Evolutionary conservation across 2,888 invertebrate species (phyloP), one percentile per base, ranked within the genome.

Genomic region (Cacoxenus indagator): DNA sequence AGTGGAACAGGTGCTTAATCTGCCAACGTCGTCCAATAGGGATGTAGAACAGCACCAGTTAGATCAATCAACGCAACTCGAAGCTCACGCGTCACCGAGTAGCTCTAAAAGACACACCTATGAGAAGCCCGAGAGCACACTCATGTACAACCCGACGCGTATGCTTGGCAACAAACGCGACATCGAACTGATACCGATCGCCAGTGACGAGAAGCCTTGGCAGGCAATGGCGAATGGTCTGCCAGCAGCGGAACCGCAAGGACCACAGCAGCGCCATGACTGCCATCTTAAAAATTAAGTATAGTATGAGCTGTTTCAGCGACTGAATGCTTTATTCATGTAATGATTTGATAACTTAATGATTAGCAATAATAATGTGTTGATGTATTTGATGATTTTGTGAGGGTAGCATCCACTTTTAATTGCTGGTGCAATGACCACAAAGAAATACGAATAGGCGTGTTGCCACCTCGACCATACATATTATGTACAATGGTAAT

Each of bases 71-170:
- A n/a, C 4, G 24, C 51, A 51, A 51, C 51, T 37, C 8, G 37
- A 5, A 14, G 37, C 8, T 37, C 37, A 11, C 14, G 3, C 11
- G 2, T n/a, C 11, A 43, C 45, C 45, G 3, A 43, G 4, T 43
- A 22, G 4, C 19, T 22, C 11, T 5, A 22, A 22, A 0, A 51
- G 9, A 17, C 17, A 19, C 22, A 24, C 43, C 31, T 87, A 87
- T 67, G 87, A 87, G 74, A 75, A 84, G 70, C 88, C 88, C 0
- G 88, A 88, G 45, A 86, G 83, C 72, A 83, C 85, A 14, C 84
- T 84, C 65, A 86, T 84, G 84, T 74, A 78, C 43, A 85, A 77
- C 64, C 82, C 86, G 2, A 77, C 78, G 17, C 82, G 84, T 27
- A 68, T 87, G 22, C 76, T 88, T 6, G 87, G 88, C 14, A 82